Percentiles rank a stretch among this genome's conserved stretches.
These are phyloP conservation scores for Hestina assimilis DNA, from an alignment of 1,140 invertebrate species.

Conservation along the genomic window DNA sequence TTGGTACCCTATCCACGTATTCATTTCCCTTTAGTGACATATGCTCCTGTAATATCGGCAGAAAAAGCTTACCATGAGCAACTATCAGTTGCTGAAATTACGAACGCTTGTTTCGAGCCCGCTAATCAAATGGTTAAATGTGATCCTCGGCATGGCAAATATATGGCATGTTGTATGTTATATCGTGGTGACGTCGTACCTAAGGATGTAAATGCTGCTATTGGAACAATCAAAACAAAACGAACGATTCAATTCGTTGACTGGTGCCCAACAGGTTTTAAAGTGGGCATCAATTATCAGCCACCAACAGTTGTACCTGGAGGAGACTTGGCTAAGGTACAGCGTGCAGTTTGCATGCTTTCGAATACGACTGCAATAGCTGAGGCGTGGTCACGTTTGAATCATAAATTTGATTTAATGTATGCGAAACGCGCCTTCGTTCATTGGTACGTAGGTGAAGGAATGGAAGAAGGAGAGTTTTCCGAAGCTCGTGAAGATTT, in stretches of 20 bases:
- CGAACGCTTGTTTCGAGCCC: constrained; percentile 93
- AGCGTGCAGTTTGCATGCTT: constrained; percentile 91
- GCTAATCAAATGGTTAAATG: constrained; percentile 95
- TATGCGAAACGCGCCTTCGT: constrained; percentile 82
- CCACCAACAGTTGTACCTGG: constrained; percentile 90
- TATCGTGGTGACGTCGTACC: constrained; percentile 86
- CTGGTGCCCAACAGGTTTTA: constrained; percentile 94
- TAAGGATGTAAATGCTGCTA: constrained; percentile 92
- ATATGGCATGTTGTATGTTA: constrained; percentile 92
- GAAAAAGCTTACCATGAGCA: constrained; percentile 92
- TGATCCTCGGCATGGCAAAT: constrained; percentile 92
- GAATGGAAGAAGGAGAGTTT: constrained; percentile 93
- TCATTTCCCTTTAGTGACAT: constrained; percentile 91
- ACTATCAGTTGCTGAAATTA: constrained; percentile 90
- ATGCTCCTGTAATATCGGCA: constrained; percentile 90
- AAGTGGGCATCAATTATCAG: constrained; percentile 88
- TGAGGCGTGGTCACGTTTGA: constrained; percentile 87
- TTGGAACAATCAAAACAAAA: constrained; percentile 91
- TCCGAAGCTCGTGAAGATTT: constrained; percentile 92
- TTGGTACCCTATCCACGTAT: constrained; percentile 91
- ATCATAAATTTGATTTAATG: constrained; percentile 90
- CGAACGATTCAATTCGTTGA: constrained; percentile 92
- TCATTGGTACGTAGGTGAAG: constrained; percentile 92
- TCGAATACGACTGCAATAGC: constrained; percentile 92
- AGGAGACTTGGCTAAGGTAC: constrained; percentile 88